These are phyloP conservation scores for Diplolepis rosae DNA, from an alignment of 2,888 invertebrate genomes.

Conservation along the genomic window DNA sequence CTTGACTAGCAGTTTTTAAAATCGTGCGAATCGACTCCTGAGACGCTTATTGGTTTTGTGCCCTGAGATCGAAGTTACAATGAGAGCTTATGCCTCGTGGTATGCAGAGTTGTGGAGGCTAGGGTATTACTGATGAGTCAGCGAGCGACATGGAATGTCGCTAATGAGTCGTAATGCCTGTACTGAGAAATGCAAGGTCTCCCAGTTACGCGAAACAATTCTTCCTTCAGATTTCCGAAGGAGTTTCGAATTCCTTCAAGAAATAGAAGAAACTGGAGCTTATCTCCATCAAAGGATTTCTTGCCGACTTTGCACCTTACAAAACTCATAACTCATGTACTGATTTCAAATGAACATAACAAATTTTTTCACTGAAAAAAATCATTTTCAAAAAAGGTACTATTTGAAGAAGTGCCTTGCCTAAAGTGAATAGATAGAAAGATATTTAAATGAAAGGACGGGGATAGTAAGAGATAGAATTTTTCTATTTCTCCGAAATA, in stretches of 20 bases:
- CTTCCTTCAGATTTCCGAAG: conserved; percentile 7
- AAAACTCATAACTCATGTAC: neutral
- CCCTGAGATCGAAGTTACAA: conserved; percentile 45
- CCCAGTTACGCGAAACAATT: conserved; percentile 24
- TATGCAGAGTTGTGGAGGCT: conserved; percentile 53
- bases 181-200: conserved; percentile 30
- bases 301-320: neutral
- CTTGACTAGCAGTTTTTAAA: neutral
- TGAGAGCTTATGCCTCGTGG: conserved; percentile 37
- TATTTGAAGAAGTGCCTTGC: no score
- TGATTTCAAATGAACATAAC: neutral
- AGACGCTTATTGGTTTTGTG: conserved; percentile 20
- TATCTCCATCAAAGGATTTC: neutral
- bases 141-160: conserved; percentile 69
- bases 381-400: no score
- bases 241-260: conserved; percentile 5
- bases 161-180: conserved; percentile 62
- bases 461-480: no score
- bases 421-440: no score
- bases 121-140: conserved; percentile 68
- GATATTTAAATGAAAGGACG: no score
- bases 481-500: no score
- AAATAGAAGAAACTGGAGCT: conserved; percentile 17
- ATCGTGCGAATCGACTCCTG: neutral
- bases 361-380: neutral